Evolutionary conservation across 2,888 invertebrate genomes (phyloP).

Genomic region (Tinea trinotella): DNA sequence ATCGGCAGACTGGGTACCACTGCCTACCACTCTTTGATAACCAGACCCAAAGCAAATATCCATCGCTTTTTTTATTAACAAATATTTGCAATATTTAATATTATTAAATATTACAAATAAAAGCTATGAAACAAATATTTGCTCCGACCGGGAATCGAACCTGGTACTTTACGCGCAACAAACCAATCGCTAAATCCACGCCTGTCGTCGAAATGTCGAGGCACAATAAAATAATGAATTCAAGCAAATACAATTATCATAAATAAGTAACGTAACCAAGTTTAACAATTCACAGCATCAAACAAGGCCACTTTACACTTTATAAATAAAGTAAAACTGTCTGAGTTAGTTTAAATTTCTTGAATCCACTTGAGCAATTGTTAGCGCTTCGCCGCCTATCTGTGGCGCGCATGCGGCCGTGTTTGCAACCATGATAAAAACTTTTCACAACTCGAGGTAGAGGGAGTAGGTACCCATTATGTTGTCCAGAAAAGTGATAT

Average conservation of each 20-base stretch:
- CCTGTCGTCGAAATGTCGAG: too few species aligned
- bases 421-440: conserved; percentile 34
- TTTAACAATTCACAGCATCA: conserved; percentile 13
- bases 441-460: conserved; percentile 18
- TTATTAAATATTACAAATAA: too few species aligned
- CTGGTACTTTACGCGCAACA: too few species aligned
- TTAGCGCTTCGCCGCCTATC: conserved; percentile 30
- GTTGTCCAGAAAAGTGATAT: neutral
- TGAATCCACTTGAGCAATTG: conserved; percentile 28
- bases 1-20: too few species aligned
- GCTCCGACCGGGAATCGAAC: too few species aligned
- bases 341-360: conserved; percentile 36
- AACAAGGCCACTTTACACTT: conserved; percentile 11
- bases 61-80: too few species aligned
- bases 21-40: too few species aligned
- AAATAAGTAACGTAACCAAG: too few species aligned
- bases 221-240: neutral
- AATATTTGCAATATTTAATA: too few species aligned
- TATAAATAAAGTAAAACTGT: conserved; percentile 17
- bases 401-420: conserved; percentile 32
- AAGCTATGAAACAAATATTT: too few species aligned
- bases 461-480: neutral
- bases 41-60: too few species aligned
- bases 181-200: too few species aligned
- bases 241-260: neutral